phyloP scores from a whole-genome alignment of 2,888 invertebrate species.

The Apamea anceps region DNA sequence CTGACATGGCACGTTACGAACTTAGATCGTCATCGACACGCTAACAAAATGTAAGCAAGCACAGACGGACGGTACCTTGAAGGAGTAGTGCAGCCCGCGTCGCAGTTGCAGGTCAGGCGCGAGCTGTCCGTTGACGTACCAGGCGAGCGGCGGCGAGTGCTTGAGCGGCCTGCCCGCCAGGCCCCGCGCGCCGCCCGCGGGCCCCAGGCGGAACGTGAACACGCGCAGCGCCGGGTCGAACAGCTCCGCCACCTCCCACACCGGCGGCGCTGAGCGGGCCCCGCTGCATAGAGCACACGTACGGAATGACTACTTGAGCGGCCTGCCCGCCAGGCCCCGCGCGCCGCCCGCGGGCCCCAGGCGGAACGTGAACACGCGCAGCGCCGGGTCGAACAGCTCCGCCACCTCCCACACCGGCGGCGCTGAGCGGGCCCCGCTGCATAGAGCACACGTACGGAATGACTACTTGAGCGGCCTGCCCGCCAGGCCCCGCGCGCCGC shows the following conservation, averaged over 20 bases:
- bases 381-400: slow-evolving; percentile 92
- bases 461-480: slow-evolving; percentile 82
- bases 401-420: slow-evolving; percentile 90
- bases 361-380: slow-evolving; percentile 94
- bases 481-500: slow-evolving; percentile 94
- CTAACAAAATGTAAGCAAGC: neutral
- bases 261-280: slow-evolving; percentile 64
- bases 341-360: slow-evolving; percentile 96
- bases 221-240: slow-evolving; percentile 93
- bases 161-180: slow-evolving; percentile 90
- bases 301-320: slow-evolving; percentile 80
- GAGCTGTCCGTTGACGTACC: slow-evolving; percentile 98
- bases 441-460: neutral
- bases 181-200: slow-evolving; percentile 95
- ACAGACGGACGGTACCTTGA: slow-evolving; percentile 89
- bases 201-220: slow-evolving; percentile 95
- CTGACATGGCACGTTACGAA: slow-evolving; percentile 60
- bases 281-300: slow-evolving; percentile 58
- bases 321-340: slow-evolving; percentile 92
- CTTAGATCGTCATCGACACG: neutral
- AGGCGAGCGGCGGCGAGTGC: slow-evolving; percentile 93
- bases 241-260: slow-evolving; percentile 92
- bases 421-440: slow-evolving; percentile 65
- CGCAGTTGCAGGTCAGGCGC: slow-evolving; percentile 96
- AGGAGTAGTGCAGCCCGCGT: slow-evolving; percentile 95